Evolutionary conservation across 2,888 invertebrate genomes (phyloP).

Genomic region (Tipula lateralis): DNA sequence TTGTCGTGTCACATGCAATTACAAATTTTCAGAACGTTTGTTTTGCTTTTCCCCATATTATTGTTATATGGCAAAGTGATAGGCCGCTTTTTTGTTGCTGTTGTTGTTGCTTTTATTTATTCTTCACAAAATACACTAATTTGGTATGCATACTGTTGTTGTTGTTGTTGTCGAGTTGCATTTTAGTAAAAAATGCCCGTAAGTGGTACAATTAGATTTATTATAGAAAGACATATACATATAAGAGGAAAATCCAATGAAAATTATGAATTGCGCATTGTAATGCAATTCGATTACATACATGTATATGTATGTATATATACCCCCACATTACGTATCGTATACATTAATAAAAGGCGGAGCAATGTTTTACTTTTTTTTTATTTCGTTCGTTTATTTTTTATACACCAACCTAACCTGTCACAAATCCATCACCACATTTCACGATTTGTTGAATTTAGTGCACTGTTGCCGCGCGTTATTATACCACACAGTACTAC

Average conservation of each 20-base stretch:
- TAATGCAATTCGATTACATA: conserved; percentile 3
- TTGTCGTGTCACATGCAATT: conserved; percentile 24
- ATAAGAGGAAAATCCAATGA: conserved; percentile 14
- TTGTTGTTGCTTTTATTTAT: not conserved
- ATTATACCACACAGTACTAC: not conserved
- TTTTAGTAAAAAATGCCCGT: not conserved
- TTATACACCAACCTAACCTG: not conserved
- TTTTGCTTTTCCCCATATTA: not conserved
- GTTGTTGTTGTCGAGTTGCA: not conserved
- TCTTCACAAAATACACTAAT: not conserved
- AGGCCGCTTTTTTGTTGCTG: not conserved
- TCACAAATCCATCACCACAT: not conserved
- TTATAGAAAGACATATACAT: not conserved
- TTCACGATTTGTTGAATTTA: not conserved
- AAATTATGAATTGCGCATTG: conserved; percentile 25
- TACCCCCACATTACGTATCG: not conserved
- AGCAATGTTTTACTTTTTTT: too few relatives aligned
- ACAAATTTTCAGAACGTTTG: not conserved
- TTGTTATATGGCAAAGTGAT: not conserved
- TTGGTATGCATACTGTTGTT: not conserved
- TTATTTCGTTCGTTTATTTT: not conserved
- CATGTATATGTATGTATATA: not conserved
- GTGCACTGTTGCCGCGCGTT: not conserved
- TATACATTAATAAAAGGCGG: not conserved
- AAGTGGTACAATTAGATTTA: not conserved